Percentiles rank a stretch among this genome's conserved stretches.
Conservation (phyloP, 2,888 invertebrate species). For the Hirtodrosophila trivittata region DNA sequence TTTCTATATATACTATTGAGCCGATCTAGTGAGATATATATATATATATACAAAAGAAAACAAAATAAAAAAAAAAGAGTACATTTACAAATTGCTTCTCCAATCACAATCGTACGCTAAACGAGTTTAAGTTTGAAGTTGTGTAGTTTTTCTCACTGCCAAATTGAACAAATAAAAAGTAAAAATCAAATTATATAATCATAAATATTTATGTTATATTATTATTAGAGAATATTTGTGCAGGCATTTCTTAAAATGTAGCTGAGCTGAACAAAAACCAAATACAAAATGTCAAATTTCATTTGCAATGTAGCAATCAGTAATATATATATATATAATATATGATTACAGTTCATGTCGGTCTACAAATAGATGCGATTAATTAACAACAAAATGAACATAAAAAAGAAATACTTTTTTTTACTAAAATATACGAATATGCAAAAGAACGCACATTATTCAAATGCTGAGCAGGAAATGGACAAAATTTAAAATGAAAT, state of each 20-base stretch:
- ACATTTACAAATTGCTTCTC: slow-evolving; percentile 34
- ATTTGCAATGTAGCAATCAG: slow-evolving; percentile 76
- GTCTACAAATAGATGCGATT: slow-evolving; percentile 25
- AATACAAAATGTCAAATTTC: slow-evolving; percentile 44
- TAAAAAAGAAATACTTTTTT: slow-evolving; percentile 42
- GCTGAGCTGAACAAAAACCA: too few relatives aligned
- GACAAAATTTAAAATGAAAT: slow-evolving; percentile 21
- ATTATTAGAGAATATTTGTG: slow-evolving; percentile 42
- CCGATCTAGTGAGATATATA: too few relatives aligned
- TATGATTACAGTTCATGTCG: slow-evolving; percentile 45
- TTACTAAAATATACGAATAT: slow-evolving; percentile 37
- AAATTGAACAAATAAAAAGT: slow-evolving; percentile 40
- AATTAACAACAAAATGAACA: too few relatives aligned
- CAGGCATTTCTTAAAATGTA: too few relatives aligned
- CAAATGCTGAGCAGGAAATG: slow-evolving; percentile 22
- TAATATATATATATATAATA: slow-evolving; percentile 41
- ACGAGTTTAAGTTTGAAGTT: slow-evolving; percentile 48
- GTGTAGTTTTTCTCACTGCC: slow-evolving; percentile 72
- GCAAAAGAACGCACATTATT: slow-evolving; percentile 64
- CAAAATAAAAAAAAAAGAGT: too few relatives aligned
- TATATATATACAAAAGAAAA: too few relatives aligned
- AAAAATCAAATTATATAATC: slow-evolving; percentile 21
- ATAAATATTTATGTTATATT: slow-evolving; percentile 30
- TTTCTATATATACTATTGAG: too few relatives aligned
- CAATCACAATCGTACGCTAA: slow-evolving; percentile 40